Conservation (phyloP, 2,888 invertebrate genomes). For the Acronicta alni region DNA sequence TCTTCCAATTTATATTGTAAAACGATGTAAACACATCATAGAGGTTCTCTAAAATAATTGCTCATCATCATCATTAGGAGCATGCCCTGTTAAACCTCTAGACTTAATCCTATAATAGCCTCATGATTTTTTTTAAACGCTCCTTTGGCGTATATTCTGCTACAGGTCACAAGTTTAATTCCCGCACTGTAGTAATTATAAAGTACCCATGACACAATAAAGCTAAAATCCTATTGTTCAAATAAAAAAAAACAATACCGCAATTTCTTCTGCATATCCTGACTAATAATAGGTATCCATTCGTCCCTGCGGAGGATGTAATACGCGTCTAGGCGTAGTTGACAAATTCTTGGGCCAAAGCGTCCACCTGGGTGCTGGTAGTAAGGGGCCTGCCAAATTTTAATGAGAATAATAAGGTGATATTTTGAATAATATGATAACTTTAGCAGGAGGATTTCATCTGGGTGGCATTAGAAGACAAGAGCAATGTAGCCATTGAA, state of each 20-base stretch:
- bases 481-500: background rate
- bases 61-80: too few species aligned
- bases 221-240: background rate
- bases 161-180: too few species aligned
- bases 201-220: too few species aligned
- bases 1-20: too few species aligned
- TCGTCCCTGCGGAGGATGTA: slow-evolving; percentile 41
- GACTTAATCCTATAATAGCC: too few species aligned
- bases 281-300: slow-evolving; percentile 36
- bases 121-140: too few species aligned
- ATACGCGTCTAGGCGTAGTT: slow-evolving; percentile 42
- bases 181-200: too few species aligned
- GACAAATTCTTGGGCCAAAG: slow-evolving; percentile 47
- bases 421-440: background rate
- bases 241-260: slow-evolving; percentile 10
- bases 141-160: too few species aligned
- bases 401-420: slow-evolving; percentile 17
- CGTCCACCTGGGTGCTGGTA: slow-evolving; percentile 38
- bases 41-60: too few species aligned
- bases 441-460: too few species aligned
- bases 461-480: background rate
- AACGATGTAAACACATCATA: too few species aligned
- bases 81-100: too few species aligned
- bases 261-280: slow-evolving; percentile 35
- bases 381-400: slow-evolving; percentile 46